Evolutionary conservation across 2,113 vertebrate genomes (phyloP), one percentile per base, ranked within the genome.

Genomic region (Caloenas nicobarica): DNA sequence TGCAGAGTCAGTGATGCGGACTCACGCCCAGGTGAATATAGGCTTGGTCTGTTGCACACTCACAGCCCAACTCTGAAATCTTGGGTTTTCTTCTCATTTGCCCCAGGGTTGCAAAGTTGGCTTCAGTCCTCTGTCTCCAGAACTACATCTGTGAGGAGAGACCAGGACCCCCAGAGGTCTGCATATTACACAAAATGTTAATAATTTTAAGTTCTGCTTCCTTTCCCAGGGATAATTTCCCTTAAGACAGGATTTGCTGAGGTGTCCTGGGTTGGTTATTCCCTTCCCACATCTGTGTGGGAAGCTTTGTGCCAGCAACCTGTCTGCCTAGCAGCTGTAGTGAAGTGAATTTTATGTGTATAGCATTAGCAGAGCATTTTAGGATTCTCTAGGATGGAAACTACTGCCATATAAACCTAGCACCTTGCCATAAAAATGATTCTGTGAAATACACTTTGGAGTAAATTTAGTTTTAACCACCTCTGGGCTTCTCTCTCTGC

Each of bases 341-440:
- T 56, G 79, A 91, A 78, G 90, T 86, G 74, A 94, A 29, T 90
- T 96, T 94, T 93, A 88, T 86, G 60, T 91, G 56, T 74, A 80
- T 40, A 91, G 91, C 60, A 88, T 96, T 97, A 96, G 54, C 89
- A 97, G 85, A 93, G 51, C 71, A 56, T 93, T 95, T 96, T 80
- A 62, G 81, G 87, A 93, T 95, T 82, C 88, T 90, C 51, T 86
- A 86, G 82, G 81, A 96, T 90, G 79, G 93, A 94, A 95, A 88
- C 71, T 88, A 26, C 28, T 73, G 62, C 62, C 76, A 48, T 74
- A 93, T 90, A 96, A 96, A 93, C 36, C 74, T 88, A 94, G 51
- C 88, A 93, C 68, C 68, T 83, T 81, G 46, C 71, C 65, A 48
- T 34, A 90, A 86, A 93, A 94, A 74, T 2, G 1, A 74, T 74